phyloP scores from a whole-genome alignment of 2,888 invertebrate genomes.

The Drosophila pseudotalamancana region DNA sequence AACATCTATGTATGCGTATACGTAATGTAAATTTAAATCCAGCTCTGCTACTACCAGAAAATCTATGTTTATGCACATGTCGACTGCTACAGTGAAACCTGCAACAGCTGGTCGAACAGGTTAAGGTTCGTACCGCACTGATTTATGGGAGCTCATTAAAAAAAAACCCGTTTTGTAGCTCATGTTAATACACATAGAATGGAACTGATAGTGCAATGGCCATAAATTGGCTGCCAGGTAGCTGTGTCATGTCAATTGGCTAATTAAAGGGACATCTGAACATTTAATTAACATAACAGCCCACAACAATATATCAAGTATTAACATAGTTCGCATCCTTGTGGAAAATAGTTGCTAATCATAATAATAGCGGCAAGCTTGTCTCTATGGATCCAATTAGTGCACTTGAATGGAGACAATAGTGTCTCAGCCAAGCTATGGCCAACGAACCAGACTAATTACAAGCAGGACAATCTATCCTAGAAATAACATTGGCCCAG shows the following conservation, averaged over 20 bases:
- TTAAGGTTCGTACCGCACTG: constrained; percentile 26
- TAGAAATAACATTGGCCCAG: constrained; percentile 28
- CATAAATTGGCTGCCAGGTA: constrained; percentile 10
- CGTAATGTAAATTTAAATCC: constrained; percentile 27
- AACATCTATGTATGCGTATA: constrained; percentile 9
- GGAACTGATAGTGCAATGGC: constrained; percentile 6
- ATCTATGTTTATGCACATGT: constrained; percentile 47
- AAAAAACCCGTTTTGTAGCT: constrained; percentile 21
- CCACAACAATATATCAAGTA: not conserved
- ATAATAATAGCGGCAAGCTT: constrained; percentile 5
- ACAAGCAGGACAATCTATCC: constrained; percentile 14
- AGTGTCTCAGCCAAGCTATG: constrained; percentile 52
- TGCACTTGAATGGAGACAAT: constrained; percentile 45
- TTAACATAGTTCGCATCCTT: not conserved
- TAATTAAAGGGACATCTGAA: constrained; percentile 25
- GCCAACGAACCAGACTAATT: constrained; percentile 14
- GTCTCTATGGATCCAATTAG: constrained; percentile 44
- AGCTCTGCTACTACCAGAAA: constrained; percentile 16
- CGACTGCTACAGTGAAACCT: constrained; percentile 28
- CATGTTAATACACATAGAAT: constrained; percentile 3
- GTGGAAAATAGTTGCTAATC: not conserved
- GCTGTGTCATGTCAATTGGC: constrained; percentile 5
- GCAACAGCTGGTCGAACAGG: constrained; percentile 53
- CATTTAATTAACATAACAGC: constrained; percentile 16
- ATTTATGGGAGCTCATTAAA: constrained; percentile 51